Conservation (phyloP, 2,888 invertebrate genomes). For the Fragum sueziense region DNA sequence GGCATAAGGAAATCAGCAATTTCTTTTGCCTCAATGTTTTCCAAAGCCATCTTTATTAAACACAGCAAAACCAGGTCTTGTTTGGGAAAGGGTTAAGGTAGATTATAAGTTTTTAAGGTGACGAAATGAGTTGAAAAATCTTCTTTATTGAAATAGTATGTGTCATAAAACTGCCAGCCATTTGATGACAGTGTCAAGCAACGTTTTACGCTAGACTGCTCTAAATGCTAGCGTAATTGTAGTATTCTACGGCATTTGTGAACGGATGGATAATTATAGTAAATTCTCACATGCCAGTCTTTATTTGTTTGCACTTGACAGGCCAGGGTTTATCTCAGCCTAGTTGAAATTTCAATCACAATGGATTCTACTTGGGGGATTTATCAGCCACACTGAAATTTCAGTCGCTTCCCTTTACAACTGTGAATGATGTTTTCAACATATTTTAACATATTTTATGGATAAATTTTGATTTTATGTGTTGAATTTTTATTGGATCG, state of each 20-base stretch:
- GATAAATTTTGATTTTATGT: too few species aligned
- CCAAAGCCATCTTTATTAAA: too few species aligned
- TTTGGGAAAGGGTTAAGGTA: too few species aligned
- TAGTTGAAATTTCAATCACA: background rate
- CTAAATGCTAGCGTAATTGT: background rate
- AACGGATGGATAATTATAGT: background rate
- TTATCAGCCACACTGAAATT: too few species aligned
- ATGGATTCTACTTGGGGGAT: too few species aligned
- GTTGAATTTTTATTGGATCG: too few species aligned
- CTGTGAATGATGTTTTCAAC: too few species aligned
- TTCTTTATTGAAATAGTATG: conserved; percentile 5
- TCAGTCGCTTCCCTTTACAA: too few species aligned
- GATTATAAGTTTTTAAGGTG: background rate
- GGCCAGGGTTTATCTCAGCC: background rate
- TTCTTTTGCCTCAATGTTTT: background rate
- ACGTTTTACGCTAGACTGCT: background rate
- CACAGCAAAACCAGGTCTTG: too few species aligned
- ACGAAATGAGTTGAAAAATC: background rate
- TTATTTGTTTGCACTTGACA: conserved; percentile 48
- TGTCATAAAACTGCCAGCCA: conserved; percentile 50
- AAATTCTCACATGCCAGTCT: conserved; percentile 29
- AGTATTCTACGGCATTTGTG: background rate
- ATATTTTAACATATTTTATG: too few species aligned
- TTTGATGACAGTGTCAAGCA: conserved; percentile 9
- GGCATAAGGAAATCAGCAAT: too few species aligned